Percentiles rank a stretch among this genome's conserved stretches.
These are phyloP conservation scores for Protobothrops mucrosquamatus DNA, from an alignment of 2,113 vertebrate genomes.

Conservation along the genomic window DNA sequence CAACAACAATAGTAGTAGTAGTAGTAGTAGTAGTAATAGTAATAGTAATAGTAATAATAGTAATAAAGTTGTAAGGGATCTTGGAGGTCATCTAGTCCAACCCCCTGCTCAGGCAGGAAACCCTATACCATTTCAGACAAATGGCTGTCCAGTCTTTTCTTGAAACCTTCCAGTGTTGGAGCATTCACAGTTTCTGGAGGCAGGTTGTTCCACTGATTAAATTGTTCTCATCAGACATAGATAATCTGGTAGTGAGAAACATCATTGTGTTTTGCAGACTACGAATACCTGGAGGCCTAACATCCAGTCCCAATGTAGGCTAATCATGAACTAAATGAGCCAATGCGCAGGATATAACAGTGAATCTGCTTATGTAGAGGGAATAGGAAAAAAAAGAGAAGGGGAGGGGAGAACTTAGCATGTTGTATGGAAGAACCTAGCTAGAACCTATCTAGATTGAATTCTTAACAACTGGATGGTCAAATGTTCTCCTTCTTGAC, in stretches of 20 bases:
- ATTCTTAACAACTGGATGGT: neutral
- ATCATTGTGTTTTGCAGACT: neutral
- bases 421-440: neutral
- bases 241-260: neutral
- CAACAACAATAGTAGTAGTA: too few species aligned
- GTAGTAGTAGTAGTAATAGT: too few species aligned
- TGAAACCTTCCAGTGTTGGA: too few species aligned
- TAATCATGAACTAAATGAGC: neutral
- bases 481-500: neutral
- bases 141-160: too few species aligned
- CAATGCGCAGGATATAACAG: neutral
- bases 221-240: neutral
- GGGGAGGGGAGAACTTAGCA: neutral
- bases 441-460: neutral
- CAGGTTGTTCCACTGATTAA: too few species aligned
- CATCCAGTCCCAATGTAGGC: neutral
- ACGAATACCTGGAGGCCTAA: neutral
- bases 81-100: too few species aligned
- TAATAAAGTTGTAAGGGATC: too few species aligned
- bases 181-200: too few species aligned
- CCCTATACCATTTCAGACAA: too few species aligned
- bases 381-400: neutral
- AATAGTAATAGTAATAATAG: too few species aligned
- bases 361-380: neutral
- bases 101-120: too few species aligned